Evolutionary conservation across 2,113 vertebrate genomes (phyloP), one percentile per base, ranked within the genome.

Genomic region (Psittacara wagleri): DNA sequence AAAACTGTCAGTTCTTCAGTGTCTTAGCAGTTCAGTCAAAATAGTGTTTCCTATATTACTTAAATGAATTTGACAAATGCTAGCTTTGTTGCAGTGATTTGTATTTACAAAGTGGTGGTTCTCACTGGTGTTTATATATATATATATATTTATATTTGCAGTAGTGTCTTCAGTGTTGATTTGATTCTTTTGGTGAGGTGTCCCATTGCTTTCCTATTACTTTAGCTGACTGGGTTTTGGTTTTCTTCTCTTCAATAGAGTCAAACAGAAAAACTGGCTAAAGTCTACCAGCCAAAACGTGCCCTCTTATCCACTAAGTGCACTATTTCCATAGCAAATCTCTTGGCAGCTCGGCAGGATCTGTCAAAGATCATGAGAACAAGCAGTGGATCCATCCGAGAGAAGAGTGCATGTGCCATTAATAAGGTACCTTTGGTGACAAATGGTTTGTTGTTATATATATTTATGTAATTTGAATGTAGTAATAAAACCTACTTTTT

Each of bases 281-380:
- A 99, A 95, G 98, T 99, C 77, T 99, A 99, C 96, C 99, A 99
- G 95, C 99, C 99, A 1, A 98, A 98, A 80, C 99, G 99, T 77
- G 98, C 98, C 25, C 93, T 97, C 46, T 98, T 99, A 48, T 92
- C 94, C 90, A 91, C 97, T 66, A 99, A 98, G 97, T 98, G 98
- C 92, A 96, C 95, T 85, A 97, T 99, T 83, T 99, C 98, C 57
- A 84, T 99, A 74, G 98, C 99, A 33, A 98, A 99, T 92, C 99
- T 99, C 67, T 95, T 99, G 92, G 99, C 99, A 13, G 99, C 99
- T 90, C 98, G 99, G 70, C 99, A 99, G 83, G 99, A 99, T 92
- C 97, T 99, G 91, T 99, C 99, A 59, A 99, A 99, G 96, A 99
- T 99, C 83, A 97, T 99, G 88, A 98, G 99, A 39, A 99, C 99